Evolutionary conservation across 2,888 invertebrate species (phyloP), one percentile per base, ranked within the genome.

Genomic region (Agrochola circellaris): DNA sequence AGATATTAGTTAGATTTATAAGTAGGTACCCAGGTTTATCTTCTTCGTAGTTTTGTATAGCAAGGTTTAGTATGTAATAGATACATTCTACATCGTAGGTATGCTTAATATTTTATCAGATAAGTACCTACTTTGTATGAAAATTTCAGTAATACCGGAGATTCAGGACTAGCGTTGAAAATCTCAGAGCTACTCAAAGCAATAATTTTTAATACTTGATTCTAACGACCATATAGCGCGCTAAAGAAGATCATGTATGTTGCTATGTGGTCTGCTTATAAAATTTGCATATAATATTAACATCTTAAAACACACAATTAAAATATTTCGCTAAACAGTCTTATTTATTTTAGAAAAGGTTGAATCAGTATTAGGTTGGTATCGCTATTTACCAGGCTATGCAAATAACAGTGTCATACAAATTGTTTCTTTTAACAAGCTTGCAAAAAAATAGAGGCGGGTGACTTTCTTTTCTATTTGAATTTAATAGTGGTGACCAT

Each of bases 141-240:
- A 82, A 67, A 75, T 62, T 69, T 65, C 11, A 51, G 64, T 48
- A 20, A 67, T 34, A 30, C 26, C 26, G 23, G 45, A 45, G n/a
- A 56, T 65, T 45, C 34, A 64, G 15, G 15, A 30, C 13, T 30
- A 34, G 54, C 30, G 58, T 62, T 61, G 26, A 38, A 68, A 71
- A 56, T 71, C 71, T 60, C 54, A 38, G 30, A 48, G 42, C 26
- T 70, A 45, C 45, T 51, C 45, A 38, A 34, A 67, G 73, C 64
- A 65, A 85, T 84, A 34, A 74, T 42, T 62, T 76, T 85, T 38
- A 84, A 82, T 85, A 79, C 71, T 84, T 84, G 42, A 85, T 79
- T 66, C n/a, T 69, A 76, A 84, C 73, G 73, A 74, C 76, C 48
- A 48, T 45, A 15, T 11, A 26, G 20, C 6, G 9, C 51, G n/a